Base-by-base conservation (phyloP, 2,113 vertebrate genomes). In the Elaphurus davidianus region DNA sequence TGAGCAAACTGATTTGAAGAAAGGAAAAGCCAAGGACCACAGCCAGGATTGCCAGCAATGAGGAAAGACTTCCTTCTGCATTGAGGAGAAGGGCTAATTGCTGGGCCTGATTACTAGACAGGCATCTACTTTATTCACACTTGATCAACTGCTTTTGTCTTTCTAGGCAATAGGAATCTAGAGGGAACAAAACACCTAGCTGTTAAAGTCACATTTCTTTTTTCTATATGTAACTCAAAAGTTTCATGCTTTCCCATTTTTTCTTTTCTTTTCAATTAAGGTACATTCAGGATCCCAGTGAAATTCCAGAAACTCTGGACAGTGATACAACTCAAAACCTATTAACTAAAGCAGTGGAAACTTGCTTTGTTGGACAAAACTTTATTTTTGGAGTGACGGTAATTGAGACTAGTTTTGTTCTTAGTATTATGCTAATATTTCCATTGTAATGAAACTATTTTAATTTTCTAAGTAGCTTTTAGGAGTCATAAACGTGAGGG, bases 371-470 rank as follows among this genome's bases (percentile, higher is more conserved):
- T 92, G 99, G 99, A 85, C 99, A 96, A 98, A 99, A 89, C 84
- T 99, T 99, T 98, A 83, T 99, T 91, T 99, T 99, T 98, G 99
- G 99, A 98, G 98, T 99, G 52, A 99, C 99, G 99, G 99, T 99
- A 98, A 99, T n/a, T 92, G 21, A 82, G 7, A 94, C 12, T 59
- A 85, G 12, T 50, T 95, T 93, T 91, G 57, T 97, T 95, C 94
- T 96, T 85, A 87, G 16, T 85, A 43, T 87, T 93, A 23, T 94
- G 33, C 89, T 95, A 74, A 87, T 7, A 81, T 96, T 94, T 95
- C 19, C 36, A 82, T 64, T 94, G 36, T 95, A 96, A 60, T 97
- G 54, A 97, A 91, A 88, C 94, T 14, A 86, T 94, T 91, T 92
- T 19, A 92, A 94, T 97, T 97, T 90, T 67, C 76, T 57, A 81